Evolutionary conservation across 2,797 vertebrate species (phyloP).

Genomic region (Peromyscus eremicus): DNA sequence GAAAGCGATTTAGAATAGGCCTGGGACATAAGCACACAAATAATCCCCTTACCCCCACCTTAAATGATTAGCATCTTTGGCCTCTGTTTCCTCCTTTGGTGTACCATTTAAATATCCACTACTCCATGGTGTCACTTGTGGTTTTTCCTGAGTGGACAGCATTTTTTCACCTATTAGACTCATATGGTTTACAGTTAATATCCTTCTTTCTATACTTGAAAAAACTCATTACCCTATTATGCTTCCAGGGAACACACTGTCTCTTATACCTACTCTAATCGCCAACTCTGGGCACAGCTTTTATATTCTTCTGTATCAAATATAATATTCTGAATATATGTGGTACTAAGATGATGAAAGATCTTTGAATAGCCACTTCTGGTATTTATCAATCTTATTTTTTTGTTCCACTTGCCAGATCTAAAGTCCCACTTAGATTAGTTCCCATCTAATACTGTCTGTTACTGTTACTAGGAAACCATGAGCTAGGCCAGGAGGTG

Average conservation of each 20-base stretch:
- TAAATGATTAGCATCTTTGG: not conserved
- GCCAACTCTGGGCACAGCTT: not conserved
- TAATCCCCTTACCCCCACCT: not conserved
- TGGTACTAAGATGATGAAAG: not conserved
- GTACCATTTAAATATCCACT: not conserved
- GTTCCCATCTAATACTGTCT: not conserved
- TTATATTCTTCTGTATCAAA: not conserved
- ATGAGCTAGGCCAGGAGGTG: not conserved
- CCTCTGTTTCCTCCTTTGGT: not conserved
- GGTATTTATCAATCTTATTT: not conserved
- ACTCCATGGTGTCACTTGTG: not conserved
- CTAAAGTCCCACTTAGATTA: slow-evolving; percentile 5
- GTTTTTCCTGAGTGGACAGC: not conserved
- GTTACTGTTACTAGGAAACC: slow-evolving; percentile 35
- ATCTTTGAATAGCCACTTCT: not conserved
- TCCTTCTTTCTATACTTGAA: not conserved
- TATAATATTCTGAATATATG: not conserved
- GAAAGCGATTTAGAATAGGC: not conserved
- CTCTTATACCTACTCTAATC: not conserved
- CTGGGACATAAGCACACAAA: not conserved
- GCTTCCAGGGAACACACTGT: not conserved
- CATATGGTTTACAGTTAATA: not conserved
- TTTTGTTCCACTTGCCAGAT: slow-evolving; percentile 38
- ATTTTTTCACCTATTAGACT: not conserved
- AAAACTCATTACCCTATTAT: not conserved